These are phyloP conservation scores for Homarus gammarus DNA, from an alignment of 2,888 invertebrate genomes.

Conservation along the genomic window DNA sequence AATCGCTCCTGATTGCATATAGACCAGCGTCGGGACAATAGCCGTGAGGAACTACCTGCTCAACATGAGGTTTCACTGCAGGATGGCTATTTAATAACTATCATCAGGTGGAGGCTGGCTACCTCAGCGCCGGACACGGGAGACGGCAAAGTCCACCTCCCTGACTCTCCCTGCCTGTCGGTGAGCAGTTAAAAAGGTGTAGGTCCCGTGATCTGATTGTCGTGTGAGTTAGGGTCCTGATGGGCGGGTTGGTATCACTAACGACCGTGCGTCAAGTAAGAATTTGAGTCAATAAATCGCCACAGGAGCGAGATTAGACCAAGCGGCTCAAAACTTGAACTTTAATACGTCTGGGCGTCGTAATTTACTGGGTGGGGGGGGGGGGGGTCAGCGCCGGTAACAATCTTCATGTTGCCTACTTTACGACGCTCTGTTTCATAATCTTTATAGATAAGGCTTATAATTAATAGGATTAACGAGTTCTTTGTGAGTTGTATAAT, in stretches of 20 bases:
- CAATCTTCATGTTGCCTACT: background rate
- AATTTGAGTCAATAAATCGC: conserved; percentile 26
- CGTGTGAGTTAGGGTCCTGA: conserved; percentile 23
- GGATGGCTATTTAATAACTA: background rate
- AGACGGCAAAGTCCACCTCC: background rate
- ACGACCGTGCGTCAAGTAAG: conserved; percentile 25
- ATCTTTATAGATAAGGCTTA: conserved; percentile 2
- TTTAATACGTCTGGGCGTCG: background rate
- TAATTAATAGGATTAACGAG: conserved; percentile 5
- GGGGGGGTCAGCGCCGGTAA: too few relatives aligned
- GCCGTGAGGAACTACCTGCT: background rate
- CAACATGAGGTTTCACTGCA: background rate
- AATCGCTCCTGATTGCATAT: background rate
- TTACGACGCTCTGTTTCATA: conserved; percentile 1
- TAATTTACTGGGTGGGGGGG: background rate
- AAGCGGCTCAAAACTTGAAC: background rate
- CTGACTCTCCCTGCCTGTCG: background rate
- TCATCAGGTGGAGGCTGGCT: background rate
- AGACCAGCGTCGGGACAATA: background rate
- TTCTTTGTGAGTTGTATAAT: conserved; percentile 9
- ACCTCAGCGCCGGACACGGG: background rate
- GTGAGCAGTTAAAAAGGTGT: background rate
- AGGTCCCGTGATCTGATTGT: conserved; percentile 16
- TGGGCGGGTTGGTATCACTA: conserved; percentile 21
- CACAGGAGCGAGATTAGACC: background rate